phyloP scores from a whole-genome alignment of 1,140 invertebrate genomes.

The Cydia pomonella region DNA sequence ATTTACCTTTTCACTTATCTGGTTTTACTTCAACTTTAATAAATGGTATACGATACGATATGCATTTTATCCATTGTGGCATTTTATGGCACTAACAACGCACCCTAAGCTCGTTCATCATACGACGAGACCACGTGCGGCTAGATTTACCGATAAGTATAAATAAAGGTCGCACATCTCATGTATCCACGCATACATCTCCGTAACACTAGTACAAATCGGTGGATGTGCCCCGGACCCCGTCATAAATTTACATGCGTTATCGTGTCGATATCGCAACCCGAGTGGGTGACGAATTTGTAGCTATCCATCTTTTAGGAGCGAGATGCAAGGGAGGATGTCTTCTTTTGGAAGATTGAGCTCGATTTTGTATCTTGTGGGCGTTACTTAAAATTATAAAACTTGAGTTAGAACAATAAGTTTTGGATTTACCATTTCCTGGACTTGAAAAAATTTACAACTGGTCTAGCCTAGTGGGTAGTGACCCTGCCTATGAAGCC shows the following conservation, averaged over 20 bases:
- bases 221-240: neutral
- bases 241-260: constrained; percentile 16
- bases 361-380: neutral
- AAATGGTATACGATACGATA: no score
- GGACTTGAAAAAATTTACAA: no score
- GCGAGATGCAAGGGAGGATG: neutral
- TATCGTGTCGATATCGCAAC: constrained; percentile 25
- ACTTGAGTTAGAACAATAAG: neutral
- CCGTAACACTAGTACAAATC: neutral
- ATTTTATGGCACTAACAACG: constrained; percentile 22
- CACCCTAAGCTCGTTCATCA: constrained; percentile 41
- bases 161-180: constrained; percentile 52
- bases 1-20: no score
- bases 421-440: no score
- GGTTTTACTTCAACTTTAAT: no score
- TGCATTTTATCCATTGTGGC: no score
- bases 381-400: neutral
- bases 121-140: constrained; percentile 47
- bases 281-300: constrained; percentile 25
- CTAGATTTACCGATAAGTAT: constrained; percentile 59
- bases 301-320: constrained; percentile 5
- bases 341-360: neutral
- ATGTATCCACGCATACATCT: constrained; percentile 36
- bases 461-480: no score
- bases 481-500: no score